These are phyloP conservation scores for Byasa hedistus DNA, from an alignment of 2,888 invertebrate species.

Conservation along the genomic window DNA sequence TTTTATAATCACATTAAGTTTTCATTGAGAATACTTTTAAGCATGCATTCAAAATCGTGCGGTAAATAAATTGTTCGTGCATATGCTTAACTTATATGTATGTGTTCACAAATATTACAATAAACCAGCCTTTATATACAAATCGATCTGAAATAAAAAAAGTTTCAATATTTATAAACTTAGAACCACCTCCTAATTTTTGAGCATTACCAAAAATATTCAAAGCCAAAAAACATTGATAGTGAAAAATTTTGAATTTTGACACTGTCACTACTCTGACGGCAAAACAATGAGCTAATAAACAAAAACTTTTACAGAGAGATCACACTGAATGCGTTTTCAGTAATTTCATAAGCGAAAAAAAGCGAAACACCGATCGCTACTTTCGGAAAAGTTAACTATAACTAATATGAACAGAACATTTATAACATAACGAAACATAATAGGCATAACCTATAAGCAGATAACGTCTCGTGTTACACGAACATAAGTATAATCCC, in stretches of 20 bases:
- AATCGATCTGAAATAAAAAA: conserved; percentile 22
- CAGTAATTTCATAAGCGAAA: conserved; percentile 8
- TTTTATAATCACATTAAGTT: background rate
- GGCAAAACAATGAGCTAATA: conserved; percentile 48
- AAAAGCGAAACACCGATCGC: conserved; percentile 14
- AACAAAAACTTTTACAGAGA: conserved; percentile 25
- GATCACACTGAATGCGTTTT: conserved; percentile 9
- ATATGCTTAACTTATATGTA: conserved; percentile 24
- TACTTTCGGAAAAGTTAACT: background rate
- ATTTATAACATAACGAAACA: conserved; percentile 14
- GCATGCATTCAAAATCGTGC: conserved; percentile 36
- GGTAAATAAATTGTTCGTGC: conserved; percentile 33
- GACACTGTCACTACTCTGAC: conserved; percentile 66
- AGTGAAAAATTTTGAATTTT: conserved; percentile 70
- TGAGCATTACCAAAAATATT: conserved; percentile 68
- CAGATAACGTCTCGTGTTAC: conserved; percentile 15
- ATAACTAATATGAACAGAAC: background rate
- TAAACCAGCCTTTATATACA: conserved; percentile 17
- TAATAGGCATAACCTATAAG: conserved; percentile 32
- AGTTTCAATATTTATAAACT: conserved; percentile 8
- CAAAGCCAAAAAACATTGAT: conserved; percentile 54
- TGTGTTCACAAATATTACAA: conserved; percentile 13
- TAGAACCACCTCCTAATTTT: conserved; percentile 70
- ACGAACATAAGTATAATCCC: conserved; percentile 36
- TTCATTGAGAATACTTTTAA: conserved; percentile 19